Evolutionary conservation across 2,113 vertebrate species (phyloP).

Genomic region (Origma solitaria): DNA sequence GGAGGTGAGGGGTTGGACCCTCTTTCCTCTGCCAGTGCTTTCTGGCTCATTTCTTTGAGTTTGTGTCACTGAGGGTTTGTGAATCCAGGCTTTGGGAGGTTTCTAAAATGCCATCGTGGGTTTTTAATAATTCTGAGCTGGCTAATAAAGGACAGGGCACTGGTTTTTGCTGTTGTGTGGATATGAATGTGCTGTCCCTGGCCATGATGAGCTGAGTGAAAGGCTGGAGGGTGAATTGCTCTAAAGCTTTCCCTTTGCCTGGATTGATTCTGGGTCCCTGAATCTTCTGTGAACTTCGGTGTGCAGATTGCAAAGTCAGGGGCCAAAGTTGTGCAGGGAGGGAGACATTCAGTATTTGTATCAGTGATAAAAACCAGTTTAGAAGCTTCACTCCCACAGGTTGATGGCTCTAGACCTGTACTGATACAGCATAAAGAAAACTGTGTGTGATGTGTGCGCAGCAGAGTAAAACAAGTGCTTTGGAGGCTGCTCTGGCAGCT

Average conservation of each 20-base stretch:
- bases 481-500: background rate
- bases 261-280: background rate
- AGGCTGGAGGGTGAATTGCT: background rate
- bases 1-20: background rate
- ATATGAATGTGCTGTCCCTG: background rate
- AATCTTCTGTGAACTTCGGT: background rate
- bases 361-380: background rate
- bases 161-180: background rate
- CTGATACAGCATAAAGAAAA: background rate
- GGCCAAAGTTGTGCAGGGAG: background rate
- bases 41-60: background rate
- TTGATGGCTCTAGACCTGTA: background rate
- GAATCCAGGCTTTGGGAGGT: background rate
- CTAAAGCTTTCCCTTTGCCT: background rate
- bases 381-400: background rate
- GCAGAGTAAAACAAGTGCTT: background rate
- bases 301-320: background rate
- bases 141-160: background rate
- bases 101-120: background rate
- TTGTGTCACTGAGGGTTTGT: background rate
- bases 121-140: background rate
- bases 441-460: background rate
- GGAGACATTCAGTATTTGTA: background rate
- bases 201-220: background rate
- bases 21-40: background rate